Evolutionary conservation across 2,797 vertebrate genomes (phyloP).

Genomic region (Hoplostethus atlanticus): DNA sequence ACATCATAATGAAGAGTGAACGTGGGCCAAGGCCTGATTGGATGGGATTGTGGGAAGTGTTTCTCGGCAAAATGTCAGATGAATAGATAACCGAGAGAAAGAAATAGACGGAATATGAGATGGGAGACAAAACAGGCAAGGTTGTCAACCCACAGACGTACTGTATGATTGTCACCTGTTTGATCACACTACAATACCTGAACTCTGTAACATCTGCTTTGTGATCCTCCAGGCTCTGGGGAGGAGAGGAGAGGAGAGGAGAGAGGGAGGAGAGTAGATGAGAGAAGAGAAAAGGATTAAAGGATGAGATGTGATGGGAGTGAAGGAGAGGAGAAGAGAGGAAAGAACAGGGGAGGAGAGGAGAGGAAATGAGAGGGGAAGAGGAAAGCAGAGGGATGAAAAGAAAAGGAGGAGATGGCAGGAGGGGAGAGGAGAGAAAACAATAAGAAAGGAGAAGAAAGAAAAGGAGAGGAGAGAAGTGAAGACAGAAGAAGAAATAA

Average conservation of each 20-base stretch:
- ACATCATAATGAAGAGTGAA: constrained; percentile 19
- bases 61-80: constrained; percentile 37
- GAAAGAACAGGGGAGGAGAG: neutral
- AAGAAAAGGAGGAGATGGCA: neutral
- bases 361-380: too few relatives aligned
- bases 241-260: constrained; percentile 13
- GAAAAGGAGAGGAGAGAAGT: neutral
- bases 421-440: neutral
- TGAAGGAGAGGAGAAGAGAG: neutral
- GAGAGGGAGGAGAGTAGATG: neutral
- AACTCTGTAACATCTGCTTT: constrained; percentile 49
- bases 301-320: neutral
- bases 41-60: constrained; percentile 25
- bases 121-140: constrained; percentile 19
- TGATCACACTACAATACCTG: constrained; percentile 36
- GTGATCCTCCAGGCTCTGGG: constrained; percentile 34
- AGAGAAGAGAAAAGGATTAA: neutral
- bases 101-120: too few relatives aligned
- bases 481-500: neutral
- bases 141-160: constrained; percentile 39
- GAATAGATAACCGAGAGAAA: constrained; percentile 47
- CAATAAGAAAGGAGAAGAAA: neutral
- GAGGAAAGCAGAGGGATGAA: too few relatives aligned
- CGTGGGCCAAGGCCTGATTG: constrained; percentile 1
- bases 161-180: constrained; percentile 48